Evolutionary conservation across 2,113 vertebrate genomes (phyloP), one percentile per base, ranked within the genome.

Genomic region (Hippocampus mohnikei): DNA sequence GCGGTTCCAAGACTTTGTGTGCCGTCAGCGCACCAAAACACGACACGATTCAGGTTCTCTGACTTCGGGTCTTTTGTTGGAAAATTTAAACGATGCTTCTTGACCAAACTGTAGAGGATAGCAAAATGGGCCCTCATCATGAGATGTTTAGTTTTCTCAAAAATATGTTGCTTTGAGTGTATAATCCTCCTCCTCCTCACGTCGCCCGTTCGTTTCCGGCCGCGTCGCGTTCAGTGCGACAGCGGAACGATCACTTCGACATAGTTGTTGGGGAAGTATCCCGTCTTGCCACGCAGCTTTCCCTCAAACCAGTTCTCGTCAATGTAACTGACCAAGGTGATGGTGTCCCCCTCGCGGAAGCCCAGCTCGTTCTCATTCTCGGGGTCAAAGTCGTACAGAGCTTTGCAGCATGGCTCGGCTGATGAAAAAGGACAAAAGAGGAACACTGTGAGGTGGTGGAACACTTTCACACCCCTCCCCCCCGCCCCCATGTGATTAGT

Each of bases 301-400:
- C 97, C 97, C 91, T 98, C 95, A 20, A 92, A 95, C 97, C 97
- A 99, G 94, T 99, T 98, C 77, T 98, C 96, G 16, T 99, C 97
- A 20, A 99, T 98, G 88, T 92, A 94, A 88, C 89, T 96, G 77
- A 93, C 93, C 87, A 99, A 89, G 1, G 93, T 97, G 93, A 99
- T 98, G 88, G 97, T 75, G 81, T 99, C 95, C 0, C 97, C 96
- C 81, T 98, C 96, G 0, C 79, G 90, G 91, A 99, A 98, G 89
- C 93, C 95, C 85, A 99, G 89, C 88, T 98, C 97, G 0, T 96
- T 95, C 0, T 95, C 94, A 0, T 99, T 98, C 85, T 99, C 97
- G 0, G 97, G 95, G 33, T 97, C 95, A 1, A 99, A 99, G 92
- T 98, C 96, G 3, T 96, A 99, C 5, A 98, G 88, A 0, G 96